Base-by-base conservation (phyloP, 2,113 vertebrate species). In the Circaetus gallicus region DNA sequence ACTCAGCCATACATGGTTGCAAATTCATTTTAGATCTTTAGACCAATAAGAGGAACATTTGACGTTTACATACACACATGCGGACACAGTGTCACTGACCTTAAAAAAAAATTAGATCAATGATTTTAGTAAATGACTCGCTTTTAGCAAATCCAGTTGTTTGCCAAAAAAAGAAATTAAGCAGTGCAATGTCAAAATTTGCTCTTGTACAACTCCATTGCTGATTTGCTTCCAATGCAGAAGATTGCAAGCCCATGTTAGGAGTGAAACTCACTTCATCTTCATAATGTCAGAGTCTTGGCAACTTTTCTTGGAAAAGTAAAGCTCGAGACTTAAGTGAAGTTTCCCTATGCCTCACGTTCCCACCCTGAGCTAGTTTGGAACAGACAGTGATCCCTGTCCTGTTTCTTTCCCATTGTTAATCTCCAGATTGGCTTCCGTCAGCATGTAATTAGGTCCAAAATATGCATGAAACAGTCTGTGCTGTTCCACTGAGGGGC, bases 251-350 rank as follows among this genome's bases (percentile, higher is more conserved):
- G 67, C 63, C 93, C 91, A 77, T 86, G 91, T 95, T 95, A 94
- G 90, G 87, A 97, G 53, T 3, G 71, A 85, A 95, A 88, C 65
- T 90, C 43, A 29, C 49, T 95, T 95, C 62, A 61, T 93, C 89
- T 79, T 95, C 11, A 11, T 86, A 74, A 95, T 40, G 82, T 87
- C 85, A 89, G 81, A 82, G 45, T 34, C 89, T 92, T 95, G 86
- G 94, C 93, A 97, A 90, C 80, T 77, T 90, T n/a, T 40, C 47
- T 86, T 94, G 92, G 90, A 94, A 96, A 93, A 96, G 67, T 55
- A 71, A 81, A 92, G 55, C 82, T 89, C 0, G 0, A 87, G 32
- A 63, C 43, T 55, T n/a, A 62, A 80, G 69, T 34, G 52, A 77
- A 90, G 26, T 90, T 86, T 88, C 74, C 52, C 58, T 85, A 10